phyloP scores from a whole-genome alignment of 92 coral and sea anemone genomes.

The Pocillopora grandis region DNA sequence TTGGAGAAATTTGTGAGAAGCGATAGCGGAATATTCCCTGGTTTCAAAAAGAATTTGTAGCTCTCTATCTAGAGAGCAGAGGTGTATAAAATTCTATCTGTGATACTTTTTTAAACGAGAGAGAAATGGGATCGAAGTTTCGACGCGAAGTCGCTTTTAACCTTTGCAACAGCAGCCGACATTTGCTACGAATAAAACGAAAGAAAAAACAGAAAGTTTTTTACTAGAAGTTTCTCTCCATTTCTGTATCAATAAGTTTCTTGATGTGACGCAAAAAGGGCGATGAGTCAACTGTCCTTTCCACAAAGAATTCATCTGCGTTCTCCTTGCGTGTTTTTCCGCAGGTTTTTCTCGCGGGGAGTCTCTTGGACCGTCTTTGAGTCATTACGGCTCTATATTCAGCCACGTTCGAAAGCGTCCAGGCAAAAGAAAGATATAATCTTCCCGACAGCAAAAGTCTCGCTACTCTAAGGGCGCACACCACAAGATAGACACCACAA shows the following conservation, averaged over 20 bases:
- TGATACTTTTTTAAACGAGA: too few species aligned
- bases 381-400: neutral
- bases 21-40: too few species aligned
- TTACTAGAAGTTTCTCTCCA: neutral
- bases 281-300: neutral
- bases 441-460: neutral
- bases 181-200: neutral
- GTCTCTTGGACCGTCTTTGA: neutral
- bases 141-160: too few species aligned
- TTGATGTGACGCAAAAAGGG: neutral
- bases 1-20: too few species aligned
- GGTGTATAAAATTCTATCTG: too few species aligned
- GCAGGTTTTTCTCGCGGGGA: neutral
- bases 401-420: neutral
- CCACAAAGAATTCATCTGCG: neutral
- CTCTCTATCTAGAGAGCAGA: too few species aligned
- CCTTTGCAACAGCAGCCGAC: neutral
- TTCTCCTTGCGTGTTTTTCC: neutral
- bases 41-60: too few species aligned
- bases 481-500: conserved; percentile 1
- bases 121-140: neutral
- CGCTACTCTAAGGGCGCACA: conserved; percentile 18
- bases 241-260: neutral
- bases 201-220: neutral
- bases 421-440: neutral